Conservation (phyloP, 2,113 vertebrate species). For the Sphaerodactylus townsendi region DNA sequence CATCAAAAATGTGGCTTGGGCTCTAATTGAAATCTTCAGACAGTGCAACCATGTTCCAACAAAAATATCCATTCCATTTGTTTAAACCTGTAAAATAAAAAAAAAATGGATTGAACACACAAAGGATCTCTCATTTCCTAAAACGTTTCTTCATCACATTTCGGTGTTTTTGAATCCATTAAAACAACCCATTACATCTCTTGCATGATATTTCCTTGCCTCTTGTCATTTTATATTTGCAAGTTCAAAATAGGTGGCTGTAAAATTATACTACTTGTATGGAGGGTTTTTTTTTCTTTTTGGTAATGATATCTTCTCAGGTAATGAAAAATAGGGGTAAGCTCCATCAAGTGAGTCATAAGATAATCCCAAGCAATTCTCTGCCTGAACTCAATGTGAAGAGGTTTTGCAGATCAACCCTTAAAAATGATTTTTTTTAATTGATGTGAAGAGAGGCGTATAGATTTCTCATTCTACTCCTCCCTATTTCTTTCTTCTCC, state of each 20-base stretch:
- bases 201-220: constrained; percentile 58
- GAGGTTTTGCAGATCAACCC: constrained; percentile 57
- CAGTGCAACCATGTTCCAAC: not conserved
- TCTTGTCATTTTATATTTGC: constrained; percentile 59
- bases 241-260: constrained; percentile 64
- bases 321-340: constrained; percentile 67
- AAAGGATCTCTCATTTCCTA: not conserved
- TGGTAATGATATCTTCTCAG: constrained; percentile 65
- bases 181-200: constrained; percentile 21
- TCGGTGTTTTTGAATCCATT: not conserved
- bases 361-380: constrained; percentile 67
- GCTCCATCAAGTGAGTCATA: constrained; percentile 67
- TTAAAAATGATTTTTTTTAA: constrained; percentile 46
- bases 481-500: constrained; percentile 48
- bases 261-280: constrained; percentile 67
- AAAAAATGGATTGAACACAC: not conserved
- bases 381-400: constrained; percentile 58
- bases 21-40: not conserved
- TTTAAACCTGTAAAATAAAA: not conserved
- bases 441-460: constrained; percentile 52
- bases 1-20: no score
- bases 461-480: constrained; percentile 44
- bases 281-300: constrained; percentile 1
- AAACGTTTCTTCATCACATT: constrained; percentile 11
- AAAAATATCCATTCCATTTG: not conserved